phyloP scores from a whole-genome alignment of 1,140 invertebrate species.

The Megalopta genalis region DNA sequence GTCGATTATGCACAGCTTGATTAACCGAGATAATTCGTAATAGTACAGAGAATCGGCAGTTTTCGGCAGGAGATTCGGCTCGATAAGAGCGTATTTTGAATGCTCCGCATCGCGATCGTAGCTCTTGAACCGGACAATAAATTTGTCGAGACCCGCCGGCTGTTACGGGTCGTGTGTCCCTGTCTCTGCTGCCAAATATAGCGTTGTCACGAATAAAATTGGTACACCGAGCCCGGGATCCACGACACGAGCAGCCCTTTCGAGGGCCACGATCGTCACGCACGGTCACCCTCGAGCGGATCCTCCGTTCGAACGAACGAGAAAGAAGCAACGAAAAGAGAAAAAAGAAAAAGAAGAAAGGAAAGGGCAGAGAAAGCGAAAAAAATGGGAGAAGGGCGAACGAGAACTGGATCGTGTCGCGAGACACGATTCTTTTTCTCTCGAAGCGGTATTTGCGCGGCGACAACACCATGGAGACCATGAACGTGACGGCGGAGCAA shows the following conservation, averaged over 20 bases:
- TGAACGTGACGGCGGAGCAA: conserved; percentile 51
- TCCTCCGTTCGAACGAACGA: neutral
- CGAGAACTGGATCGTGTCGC: conserved; percentile 19
- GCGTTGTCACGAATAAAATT: neutral
- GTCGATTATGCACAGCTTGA: too few relatives aligned
- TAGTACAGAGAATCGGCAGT: too few relatives aligned
- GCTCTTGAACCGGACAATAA: neutral
- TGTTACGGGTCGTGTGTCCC: neutral
- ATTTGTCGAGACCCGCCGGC: neutral
- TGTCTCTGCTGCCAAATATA: neutral
- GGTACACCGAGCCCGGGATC: neutral
- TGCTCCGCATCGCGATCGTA: too few relatives aligned
- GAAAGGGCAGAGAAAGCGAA: neutral
- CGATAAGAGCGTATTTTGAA: too few relatives aligned
- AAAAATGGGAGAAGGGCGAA: neutral
- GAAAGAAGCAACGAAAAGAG: neutral
- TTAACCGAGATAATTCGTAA: too few relatives aligned
- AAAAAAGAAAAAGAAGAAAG: neutral
- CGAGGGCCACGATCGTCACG: conserved; percentile 12
- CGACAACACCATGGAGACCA: conserved; percentile 36
- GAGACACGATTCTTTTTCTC: conserved; percentile 21
- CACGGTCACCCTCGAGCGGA: conserved; percentile 26
- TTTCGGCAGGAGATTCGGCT: too few relatives aligned
- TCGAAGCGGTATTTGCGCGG: conserved; percentile 10
- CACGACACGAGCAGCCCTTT: conserved; percentile 27